These are phyloP conservation scores for Crotalus helleri DNA, from an alignment of 2,113 vertebrate species.

Conservation along the genomic window DNA sequence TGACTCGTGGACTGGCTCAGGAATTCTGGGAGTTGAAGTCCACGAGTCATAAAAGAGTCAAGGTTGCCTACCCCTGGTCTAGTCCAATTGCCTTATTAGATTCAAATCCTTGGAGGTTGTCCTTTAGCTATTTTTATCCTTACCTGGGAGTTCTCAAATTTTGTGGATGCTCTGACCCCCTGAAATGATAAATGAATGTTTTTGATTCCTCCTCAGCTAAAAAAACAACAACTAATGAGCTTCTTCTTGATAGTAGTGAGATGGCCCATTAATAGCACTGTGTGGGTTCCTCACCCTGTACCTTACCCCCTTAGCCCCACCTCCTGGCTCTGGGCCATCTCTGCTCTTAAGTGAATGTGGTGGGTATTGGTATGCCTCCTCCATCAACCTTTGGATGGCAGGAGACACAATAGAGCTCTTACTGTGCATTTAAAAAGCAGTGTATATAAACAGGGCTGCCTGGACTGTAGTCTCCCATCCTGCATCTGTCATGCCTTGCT, in stretches of 20 bases:
- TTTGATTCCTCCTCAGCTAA: not conserved
- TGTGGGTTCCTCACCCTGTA: not conserved
- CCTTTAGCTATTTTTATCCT: not conserved
- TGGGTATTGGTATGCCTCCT: not conserved
- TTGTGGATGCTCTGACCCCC: not conserved
- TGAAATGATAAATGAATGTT: not conserved
- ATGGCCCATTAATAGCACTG: not conserved
- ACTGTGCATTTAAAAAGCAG: not conserved
- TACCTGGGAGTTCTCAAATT: not conserved
- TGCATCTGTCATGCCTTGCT: not conserved
- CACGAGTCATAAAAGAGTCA: too few relatives aligned
- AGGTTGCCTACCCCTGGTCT: not conserved
- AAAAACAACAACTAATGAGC: not conserved
- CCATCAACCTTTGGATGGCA: not conserved
- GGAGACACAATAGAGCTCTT: not conserved
- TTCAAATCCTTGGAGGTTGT: not conserved
- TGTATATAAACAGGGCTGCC: not conserved
- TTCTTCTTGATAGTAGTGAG: not conserved
- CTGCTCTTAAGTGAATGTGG: not conserved
- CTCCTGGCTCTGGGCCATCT: not conserved
- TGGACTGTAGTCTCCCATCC: not conserved
- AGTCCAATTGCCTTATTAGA: not conserved
- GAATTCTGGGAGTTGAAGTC: too few relatives aligned
- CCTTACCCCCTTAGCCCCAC: not conserved
- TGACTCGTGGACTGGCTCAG: too few relatives aligned